Evolutionary conservation across 2,797 vertebrate species (phyloP).

Genomic region (Clamator glandarius): DNA sequence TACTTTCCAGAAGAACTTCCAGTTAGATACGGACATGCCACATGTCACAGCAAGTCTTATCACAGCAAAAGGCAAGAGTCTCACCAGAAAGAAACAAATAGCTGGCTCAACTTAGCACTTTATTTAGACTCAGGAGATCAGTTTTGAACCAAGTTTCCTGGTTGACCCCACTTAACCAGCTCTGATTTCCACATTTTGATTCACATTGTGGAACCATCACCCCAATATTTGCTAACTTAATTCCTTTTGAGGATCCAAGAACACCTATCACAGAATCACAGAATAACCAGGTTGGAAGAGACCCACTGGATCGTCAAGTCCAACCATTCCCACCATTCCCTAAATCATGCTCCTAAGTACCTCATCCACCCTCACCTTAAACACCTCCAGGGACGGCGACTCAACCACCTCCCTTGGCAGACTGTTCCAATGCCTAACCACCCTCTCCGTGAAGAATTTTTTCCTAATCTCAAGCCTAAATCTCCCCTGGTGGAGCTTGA

Average conservation of each 20-base stretch:
- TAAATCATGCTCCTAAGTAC: too few species aligned
- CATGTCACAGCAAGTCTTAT: background rate
- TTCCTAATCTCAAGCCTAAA: too few species aligned
- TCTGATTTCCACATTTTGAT: background rate
- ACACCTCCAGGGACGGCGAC: too few species aligned
- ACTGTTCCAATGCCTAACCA: too few species aligned
- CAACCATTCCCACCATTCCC: too few species aligned
- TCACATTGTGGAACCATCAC: background rate
- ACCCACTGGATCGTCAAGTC: too few species aligned
- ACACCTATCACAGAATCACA: too few species aligned
- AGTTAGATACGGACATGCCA: background rate
- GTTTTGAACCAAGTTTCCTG: background rate
- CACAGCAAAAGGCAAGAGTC: background rate
- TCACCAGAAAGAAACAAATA: background rate
- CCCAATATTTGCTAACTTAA: background rate
- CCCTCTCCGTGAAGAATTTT: too few species aligned
- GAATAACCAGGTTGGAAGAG: too few species aligned
- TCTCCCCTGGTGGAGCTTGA: too few species aligned
- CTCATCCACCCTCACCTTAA: too few species aligned
- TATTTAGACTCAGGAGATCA: background rate
- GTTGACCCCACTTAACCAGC: background rate
- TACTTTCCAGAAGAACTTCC: background rate
- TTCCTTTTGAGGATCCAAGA: background rate
- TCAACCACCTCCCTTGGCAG: too few species aligned
- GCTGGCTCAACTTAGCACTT: background rate